Base-by-base conservation (phyloP, 2,797 vertebrate genomes). In the Protosalanx chinensis region DNA sequence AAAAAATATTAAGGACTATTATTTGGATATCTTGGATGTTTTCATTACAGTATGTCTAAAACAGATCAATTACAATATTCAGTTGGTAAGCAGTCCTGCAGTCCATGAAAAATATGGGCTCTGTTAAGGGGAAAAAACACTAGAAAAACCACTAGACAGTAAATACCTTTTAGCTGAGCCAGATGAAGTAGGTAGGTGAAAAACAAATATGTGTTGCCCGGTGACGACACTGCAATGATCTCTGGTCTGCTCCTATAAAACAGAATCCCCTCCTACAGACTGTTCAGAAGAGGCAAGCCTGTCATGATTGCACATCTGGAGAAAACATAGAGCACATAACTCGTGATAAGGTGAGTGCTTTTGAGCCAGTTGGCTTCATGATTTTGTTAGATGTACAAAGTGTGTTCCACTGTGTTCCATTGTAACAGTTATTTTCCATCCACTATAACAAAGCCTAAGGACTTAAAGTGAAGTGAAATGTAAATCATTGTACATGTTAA, bases 211-310 rank as follows among this genome's bases (percentile, higher is more conserved):
- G 67, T 69, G 57, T 60, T 30, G 53, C 64, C 62, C 51, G 5
- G 67, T 84, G 81, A 86, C 63, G 82, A 77, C 80, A 79, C 68
- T 61, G 18, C 33, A 61, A 73, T 75, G 72, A 79, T 73, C 51
- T 67, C 72, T 67, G 32, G 58, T 68, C 73, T 66, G 66, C 67
- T 33, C 20, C 57, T 82, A 87, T 88, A 87, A 88, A 76, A 41
- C 37, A 73, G 56, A 10, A n/a, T 63, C 6, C 78, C 62, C 74
- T 69, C 75, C 68, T 32, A 20, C 72, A 62, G 60, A 65, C 32
- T 29, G 15, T 75, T 56, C 57, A 58, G n/a, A 58, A 27, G 62
- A 68, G 58, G 67, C 61, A 56, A 58, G 53, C 70, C 73, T 72
- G 56, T 41, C 59, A n/a, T 64, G 66, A 72, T 62, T 67, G 35